Percentiles rank a stretch among this genome's conserved stretches.
Conservation (phyloP, 2,888 invertebrate species). For the Bibio marci region DNA sequence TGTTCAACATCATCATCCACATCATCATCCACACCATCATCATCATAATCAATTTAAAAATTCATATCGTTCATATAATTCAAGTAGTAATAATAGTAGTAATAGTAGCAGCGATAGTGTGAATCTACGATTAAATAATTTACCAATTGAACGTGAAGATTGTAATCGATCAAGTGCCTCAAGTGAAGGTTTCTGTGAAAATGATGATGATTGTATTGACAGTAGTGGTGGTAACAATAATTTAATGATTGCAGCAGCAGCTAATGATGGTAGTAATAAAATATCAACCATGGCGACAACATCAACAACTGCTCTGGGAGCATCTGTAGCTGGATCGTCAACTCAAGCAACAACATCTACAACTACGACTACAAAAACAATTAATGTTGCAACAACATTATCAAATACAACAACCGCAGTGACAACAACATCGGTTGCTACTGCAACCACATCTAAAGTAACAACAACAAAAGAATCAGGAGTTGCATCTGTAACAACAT, state of each 20-base stretch:
- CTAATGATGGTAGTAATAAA: too few relatives aligned
- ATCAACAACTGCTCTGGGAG: too few relatives aligned
- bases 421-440: too few relatives aligned
- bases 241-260: conserved; percentile 12
- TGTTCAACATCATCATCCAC: conserved; percentile 32
- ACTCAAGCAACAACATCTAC: too few relatives aligned
- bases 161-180: conserved; percentile 86
- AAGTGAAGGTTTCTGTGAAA: conserved; percentile 93
- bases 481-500: too few relatives aligned
- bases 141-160: conserved; percentile 28
- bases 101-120: conserved; percentile 23
- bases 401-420: too few relatives aligned
- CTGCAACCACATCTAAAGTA: too few relatives aligned
- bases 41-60: conserved; percentile 30
- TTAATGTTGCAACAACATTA: too few relatives aligned
- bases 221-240: conserved; percentile 35
- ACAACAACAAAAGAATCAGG: too few relatives aligned
- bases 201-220: conserved; percentile 64
- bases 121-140: conserved; percentile 10
- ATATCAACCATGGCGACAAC: too few relatives aligned
- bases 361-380: too few relatives aligned
- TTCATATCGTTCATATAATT: conserved; percentile 26
- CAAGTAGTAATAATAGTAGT: conserved; percentile 21
- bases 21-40: conserved; percentile 22
- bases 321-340: too few relatives aligned